These are phyloP conservation scores for Cyrtorhinus lividipennis DNA, from an alignment of 1,140 invertebrate genomes.

Conservation along the genomic window DNA sequence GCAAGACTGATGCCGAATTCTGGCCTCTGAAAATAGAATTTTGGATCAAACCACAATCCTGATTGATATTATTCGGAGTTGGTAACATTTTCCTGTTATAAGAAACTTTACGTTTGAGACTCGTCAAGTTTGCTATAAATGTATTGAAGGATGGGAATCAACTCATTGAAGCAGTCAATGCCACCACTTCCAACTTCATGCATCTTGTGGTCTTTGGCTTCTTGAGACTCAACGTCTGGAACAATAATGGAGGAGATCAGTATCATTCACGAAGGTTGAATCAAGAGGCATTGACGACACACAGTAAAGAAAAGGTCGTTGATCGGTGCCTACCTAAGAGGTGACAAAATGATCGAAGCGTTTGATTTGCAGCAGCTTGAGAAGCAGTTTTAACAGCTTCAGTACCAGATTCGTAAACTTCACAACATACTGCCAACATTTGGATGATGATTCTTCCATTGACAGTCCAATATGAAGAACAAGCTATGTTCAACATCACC, in stretches of 20 bases:
- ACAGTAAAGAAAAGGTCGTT: too few relatives aligned
- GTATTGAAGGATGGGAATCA: constrained; percentile 76
- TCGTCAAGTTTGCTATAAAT: constrained; percentile 72
- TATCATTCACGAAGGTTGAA: too few relatives aligned
- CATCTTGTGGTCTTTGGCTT: constrained; percentile 43
- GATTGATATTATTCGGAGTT: too few relatives aligned
- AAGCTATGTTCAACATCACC: constrained; percentile 64
- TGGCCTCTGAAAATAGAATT: constrained; percentile 31
- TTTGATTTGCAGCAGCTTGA: constrained; percentile 67
- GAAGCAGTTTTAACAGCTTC: constrained; percentile 65
- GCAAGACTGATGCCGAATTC: constrained; percentile 31
- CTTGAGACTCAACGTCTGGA: constrained; percentile 60
- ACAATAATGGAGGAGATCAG: too few relatives aligned
- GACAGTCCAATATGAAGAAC: constrained; percentile 63
- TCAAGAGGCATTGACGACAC: too few relatives aligned
- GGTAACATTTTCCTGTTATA: too few relatives aligned
- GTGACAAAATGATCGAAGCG: constrained; percentile 61
- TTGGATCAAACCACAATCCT: too few relatives aligned
- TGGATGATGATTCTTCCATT: constrained; percentile 68
- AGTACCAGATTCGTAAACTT: constrained; percentile 56
- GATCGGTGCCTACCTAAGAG: constrained; percentile 49
- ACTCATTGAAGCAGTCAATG: constrained; percentile 76
- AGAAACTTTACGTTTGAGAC: constrained; percentile 49
- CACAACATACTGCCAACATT: constrained; percentile 54
- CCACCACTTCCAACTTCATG: constrained; percentile 44